Evolutionary conservation across 2,888 invertebrate species (phyloP).

Genomic region (Uloborus plumipes): DNA sequence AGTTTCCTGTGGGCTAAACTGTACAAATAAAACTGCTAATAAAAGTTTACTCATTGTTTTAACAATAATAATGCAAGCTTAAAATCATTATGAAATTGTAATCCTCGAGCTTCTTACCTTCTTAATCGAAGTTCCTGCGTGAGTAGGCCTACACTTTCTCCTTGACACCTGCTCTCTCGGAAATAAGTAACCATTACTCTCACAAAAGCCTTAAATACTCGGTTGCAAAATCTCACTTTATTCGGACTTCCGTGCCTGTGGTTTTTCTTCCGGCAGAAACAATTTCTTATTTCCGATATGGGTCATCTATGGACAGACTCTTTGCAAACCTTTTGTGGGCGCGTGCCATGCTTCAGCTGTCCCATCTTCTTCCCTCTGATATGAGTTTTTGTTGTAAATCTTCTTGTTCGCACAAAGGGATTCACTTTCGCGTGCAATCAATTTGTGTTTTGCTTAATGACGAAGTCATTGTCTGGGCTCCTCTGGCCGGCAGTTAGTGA

Average conservation of each 20-base stretch:
- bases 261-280: slow-evolving; percentile 3
- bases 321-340: not conserved
- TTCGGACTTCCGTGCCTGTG: slow-evolving; percentile 22
- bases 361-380: not conserved
- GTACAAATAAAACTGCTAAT: too few species aligned
- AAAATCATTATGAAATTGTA: too few species aligned
- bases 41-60: too few species aligned
- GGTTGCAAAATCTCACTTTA: slow-evolving; percentile 27
- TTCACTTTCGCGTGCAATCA: slow-evolving; percentile 33
- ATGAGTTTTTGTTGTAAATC: slow-evolving; percentile 4
- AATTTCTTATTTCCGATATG: slow-evolving; percentile 32
- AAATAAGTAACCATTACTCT: slow-evolving; percentile 13
- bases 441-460: slow-evolving; percentile 31
- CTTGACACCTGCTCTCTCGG: slow-evolving; percentile 34
- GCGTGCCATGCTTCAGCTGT: not conserved
- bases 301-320: slow-evolving; percentile 31
- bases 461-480: slow-evolving; percentile 4
- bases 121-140: not conserved
- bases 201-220: slow-evolving; percentile 46
- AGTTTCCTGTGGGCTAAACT: too few species aligned
- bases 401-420: slow-evolving; percentile 14
- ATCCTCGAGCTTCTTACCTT: slow-evolving; percentile 17
- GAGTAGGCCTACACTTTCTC: slow-evolving; percentile 13
- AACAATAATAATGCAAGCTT: too few species aligned
- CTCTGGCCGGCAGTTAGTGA: not conserved